phyloP scores from a whole-genome alignment of 2,113 vertebrate genomes.

The Phrynocephalus versicolor region DNA sequence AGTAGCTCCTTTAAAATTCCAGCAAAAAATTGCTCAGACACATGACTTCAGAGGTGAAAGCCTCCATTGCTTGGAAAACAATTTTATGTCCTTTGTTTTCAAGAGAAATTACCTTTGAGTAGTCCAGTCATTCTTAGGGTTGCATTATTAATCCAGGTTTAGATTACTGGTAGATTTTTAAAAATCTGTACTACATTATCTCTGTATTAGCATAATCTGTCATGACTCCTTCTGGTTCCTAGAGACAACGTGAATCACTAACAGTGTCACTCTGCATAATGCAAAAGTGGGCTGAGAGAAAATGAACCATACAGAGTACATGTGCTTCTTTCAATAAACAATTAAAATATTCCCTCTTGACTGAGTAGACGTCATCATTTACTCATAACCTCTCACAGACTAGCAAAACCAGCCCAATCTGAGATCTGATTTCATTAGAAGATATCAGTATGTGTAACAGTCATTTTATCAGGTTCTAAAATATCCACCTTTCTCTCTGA shows the following conservation, averaged over 20 bases:
- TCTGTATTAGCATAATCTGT: slow-evolving; percentile 1
- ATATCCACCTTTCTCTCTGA: slow-evolving; percentile 56
- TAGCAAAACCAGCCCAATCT: slow-evolving; percentile 3
- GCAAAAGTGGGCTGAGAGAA: neutral
- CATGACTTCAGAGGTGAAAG: too few relatives aligned
- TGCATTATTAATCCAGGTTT: neutral
- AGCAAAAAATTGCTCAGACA: too few relatives aligned
- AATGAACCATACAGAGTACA: neutral
- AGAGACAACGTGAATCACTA: slow-evolving; percentile 3
- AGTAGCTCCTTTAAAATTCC: too few relatives aligned
- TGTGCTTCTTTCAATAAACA: slow-evolving; percentile 15
- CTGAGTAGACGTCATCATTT: neutral
- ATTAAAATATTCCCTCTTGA: slow-evolving; percentile 19
- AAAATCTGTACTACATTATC: neutral
- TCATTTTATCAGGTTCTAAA: slow-evolving; percentile 35
- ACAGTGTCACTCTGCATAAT: slow-evolving; percentile 12
- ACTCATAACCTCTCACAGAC: slow-evolving; percentile 5
- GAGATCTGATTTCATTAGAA: slow-evolving; percentile 23
- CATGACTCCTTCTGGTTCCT: slow-evolving; percentile 6
- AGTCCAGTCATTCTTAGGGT: neutral
- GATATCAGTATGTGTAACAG: slow-evolving; percentile 14
- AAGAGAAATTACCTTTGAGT: neutral
- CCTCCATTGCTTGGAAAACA: neutral
- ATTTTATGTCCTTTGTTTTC: neutral
- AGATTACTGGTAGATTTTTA: slow-evolving; percentile 6